These are phyloP conservation scores for Turritopsis dohrnii DNA, from an alignment of 30 jellyfish, hydroid and myxozoan species.

Conservation along the genomic window DNA sequence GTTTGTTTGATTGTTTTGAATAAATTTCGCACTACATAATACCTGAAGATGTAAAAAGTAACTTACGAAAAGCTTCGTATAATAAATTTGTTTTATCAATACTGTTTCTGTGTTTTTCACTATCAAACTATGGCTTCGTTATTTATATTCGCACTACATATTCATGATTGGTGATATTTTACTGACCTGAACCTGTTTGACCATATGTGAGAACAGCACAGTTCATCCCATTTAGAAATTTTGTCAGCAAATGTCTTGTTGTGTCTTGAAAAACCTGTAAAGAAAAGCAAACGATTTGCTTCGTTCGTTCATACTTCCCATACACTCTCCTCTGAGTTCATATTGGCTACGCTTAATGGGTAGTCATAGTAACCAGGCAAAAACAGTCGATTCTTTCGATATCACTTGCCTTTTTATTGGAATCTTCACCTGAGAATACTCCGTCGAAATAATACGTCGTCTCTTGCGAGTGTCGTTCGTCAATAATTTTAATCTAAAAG, in stretches of 20 bases:
- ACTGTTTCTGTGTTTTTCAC: too few species aligned
- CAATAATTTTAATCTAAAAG: slow-evolving; percentile 78
- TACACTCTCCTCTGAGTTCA: too few species aligned
- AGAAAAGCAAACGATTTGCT: too few species aligned
- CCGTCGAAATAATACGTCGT: slow-evolving; percentile 95
- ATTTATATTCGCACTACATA: too few species aligned
- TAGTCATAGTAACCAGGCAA: not conserved
- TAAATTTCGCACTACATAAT: too few species aligned
- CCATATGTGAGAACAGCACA: slow-evolving; percentile 98
- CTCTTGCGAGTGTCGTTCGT: slow-evolving; percentile 85
- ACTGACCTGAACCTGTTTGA: slow-evolving; percentile 95
- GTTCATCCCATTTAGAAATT: slow-evolving; percentile 74
- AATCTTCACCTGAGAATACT: slow-evolving; percentile 68
- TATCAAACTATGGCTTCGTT: too few species aligned
- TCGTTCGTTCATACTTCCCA: too few species aligned
- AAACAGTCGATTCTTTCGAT: not conserved
- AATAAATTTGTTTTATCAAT: too few species aligned
- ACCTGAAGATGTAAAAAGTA: too few species aligned
- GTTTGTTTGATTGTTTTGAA: too few species aligned
- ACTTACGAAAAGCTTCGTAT: too few species aligned
- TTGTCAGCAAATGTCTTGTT: slow-evolving; percentile 64
- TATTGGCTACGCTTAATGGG: not conserved
- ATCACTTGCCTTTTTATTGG: slow-evolving; percentile 50
- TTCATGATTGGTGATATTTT: not conserved
- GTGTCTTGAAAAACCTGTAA: slow-evolving; percentile 57